Evolutionary conservation across 2,888 invertebrate genomes (phyloP).

Genomic region (Labia minor): DNA sequence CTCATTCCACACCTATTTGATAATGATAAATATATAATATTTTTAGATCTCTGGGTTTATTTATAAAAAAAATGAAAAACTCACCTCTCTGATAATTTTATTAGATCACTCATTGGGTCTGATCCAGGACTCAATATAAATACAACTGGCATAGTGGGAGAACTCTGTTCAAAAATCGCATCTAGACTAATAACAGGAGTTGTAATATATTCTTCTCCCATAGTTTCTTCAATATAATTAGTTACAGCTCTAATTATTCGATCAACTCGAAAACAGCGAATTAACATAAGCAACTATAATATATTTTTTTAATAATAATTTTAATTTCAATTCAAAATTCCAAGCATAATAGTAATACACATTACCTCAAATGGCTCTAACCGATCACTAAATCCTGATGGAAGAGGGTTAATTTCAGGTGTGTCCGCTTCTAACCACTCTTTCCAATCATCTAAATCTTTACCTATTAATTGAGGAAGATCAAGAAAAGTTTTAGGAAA

Average conservation of each 20-base stretch:
- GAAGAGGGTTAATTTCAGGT: constrained; percentile 62
- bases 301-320: constrained; percentile 2
- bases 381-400: constrained; percentile 54
- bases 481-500: constrained; percentile 54
- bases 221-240: constrained; percentile 65
- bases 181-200: constrained; percentile 76
- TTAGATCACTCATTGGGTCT: constrained; percentile 78
- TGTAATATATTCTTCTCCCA: constrained; percentile 82
- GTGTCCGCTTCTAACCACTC: constrained; percentile 76
- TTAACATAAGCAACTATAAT: constrained; percentile 63
- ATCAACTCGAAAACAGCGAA: constrained; percentile 83
- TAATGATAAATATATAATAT: too few species aligned
- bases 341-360: too few species aligned
- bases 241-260: constrained; percentile 77
- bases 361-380: constrained; percentile 44
- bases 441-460: constrained; percentile 50
- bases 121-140: constrained; percentile 91
- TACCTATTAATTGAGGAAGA: constrained; percentile 52
- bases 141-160: constrained; percentile 72
- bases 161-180: constrained; percentile 74
- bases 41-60: too few species aligned
- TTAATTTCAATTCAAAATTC: too few species aligned
- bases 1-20: constrained; percentile 53
- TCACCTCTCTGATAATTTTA: constrained; percentile 59
- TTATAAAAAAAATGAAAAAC: background rate